Evolutionary conservation across 2,888 invertebrate genomes (phyloP).

Genomic region (Acanthoscelides obtectus): DNA sequence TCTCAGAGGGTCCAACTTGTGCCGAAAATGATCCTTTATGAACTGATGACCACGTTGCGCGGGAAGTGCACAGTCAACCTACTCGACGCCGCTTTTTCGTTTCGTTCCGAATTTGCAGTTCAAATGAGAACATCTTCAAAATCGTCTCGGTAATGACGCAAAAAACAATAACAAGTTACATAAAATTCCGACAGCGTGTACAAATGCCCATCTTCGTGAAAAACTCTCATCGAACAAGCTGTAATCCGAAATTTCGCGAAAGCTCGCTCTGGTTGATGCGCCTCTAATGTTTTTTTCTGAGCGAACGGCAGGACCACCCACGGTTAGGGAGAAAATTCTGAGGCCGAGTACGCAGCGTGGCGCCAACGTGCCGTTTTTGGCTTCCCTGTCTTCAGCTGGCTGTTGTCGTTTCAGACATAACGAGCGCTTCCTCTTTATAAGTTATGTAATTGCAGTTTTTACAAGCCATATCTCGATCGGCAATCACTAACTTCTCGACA

Average conservation of each 20-base stretch:
- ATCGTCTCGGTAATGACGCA: background rate
- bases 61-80: too few relatives aligned
- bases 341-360: background rate
- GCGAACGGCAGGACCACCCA: background rate
- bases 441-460: too few relatives aligned
- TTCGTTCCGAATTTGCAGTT: background rate
- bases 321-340: background rate
- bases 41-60: too few relatives aligned
- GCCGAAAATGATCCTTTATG: too few relatives aligned
- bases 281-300: background rate
- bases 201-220: background rate
- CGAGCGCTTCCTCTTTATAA: background rate
- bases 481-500: too few relatives aligned
- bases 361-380: background rate
- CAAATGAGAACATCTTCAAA: background rate
- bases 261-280: background rate
- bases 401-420: background rate
- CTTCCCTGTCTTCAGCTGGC: background rate
- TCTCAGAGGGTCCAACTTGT: too few relatives aligned
- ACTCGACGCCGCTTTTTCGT: too few relatives aligned
- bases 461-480: too few relatives aligned
- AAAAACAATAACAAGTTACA: background rate
- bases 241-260: background rate
- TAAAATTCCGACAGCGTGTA: background rate
- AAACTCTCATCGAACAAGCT: background rate